phyloP scores from a whole-genome alignment of 1,140 invertebrate genomes.

The Drosophila ironensis region DNA sequence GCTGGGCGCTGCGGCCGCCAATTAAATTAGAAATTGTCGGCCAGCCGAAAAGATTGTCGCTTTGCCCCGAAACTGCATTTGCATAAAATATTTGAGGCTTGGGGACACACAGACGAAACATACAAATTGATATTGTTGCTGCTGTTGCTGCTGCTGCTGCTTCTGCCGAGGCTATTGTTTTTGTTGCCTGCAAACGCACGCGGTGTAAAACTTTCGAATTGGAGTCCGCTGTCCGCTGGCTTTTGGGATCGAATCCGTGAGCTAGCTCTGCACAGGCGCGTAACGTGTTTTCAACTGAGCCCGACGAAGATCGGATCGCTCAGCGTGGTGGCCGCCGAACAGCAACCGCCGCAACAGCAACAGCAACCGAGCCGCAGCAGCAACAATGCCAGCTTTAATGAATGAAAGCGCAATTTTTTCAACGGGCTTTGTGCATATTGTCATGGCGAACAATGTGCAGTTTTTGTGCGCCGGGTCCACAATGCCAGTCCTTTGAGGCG shows the following conservation, averaged over 20 bases:
- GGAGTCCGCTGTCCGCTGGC: slow-evolving; percentile 6
- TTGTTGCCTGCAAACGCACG: slow-evolving; percentile 24
- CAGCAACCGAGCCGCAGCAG: slow-evolving; percentile 19
- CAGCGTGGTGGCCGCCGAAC: slow-evolving; percentile 29
- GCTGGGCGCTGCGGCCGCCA: slow-evolving; percentile 57
- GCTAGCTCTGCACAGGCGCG: slow-evolving; percentile 65
- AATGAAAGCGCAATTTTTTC: slow-evolving; percentile 71
- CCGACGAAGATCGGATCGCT: slow-evolving; percentile 43
- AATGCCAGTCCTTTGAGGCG: slow-evolving; percentile 58
- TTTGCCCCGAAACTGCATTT: slow-evolving; percentile 51
- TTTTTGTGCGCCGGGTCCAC: slow-evolving; percentile 47
- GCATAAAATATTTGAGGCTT: slow-evolving; percentile 72
- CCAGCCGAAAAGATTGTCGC: slow-evolving; percentile 55
- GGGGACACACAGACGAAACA: slow-evolving; percentile 51
- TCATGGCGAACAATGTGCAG: slow-evolving; percentile 61
- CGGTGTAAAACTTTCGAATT: slow-evolving; percentile 62
- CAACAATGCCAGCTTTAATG: slow-evolving; percentile 68
- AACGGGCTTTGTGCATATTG: slow-evolving; percentile 43
- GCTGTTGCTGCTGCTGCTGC: not conserved
- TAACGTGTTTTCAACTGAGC: slow-evolving; percentile 76
- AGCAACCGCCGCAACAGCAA: not conserved
- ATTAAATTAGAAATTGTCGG: slow-evolving; percentile 76
- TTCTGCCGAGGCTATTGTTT: not conserved
- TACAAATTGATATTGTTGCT: slow-evolving; percentile 40
- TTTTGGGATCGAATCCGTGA: slow-evolving; percentile 16